These are phyloP conservation scores for Amphipoea oculea DNA, from an alignment of 2,888 invertebrate species.

Conservation along the genomic window DNA sequence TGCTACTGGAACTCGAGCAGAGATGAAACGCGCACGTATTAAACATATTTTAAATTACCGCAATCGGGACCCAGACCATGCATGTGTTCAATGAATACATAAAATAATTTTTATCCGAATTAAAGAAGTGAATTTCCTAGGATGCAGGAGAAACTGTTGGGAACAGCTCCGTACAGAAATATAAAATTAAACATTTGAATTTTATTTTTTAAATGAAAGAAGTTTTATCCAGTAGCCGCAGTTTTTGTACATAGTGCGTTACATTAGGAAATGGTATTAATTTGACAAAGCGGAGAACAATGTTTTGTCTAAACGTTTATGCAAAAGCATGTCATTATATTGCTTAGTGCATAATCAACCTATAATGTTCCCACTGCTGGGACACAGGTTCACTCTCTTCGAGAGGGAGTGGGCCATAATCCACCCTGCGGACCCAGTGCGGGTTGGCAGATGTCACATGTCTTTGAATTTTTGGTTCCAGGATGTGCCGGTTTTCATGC, in stretches of 20 bases:
- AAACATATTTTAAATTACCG: too few relatives aligned
- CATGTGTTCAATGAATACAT: background rate
- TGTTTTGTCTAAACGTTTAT: slow-evolving; percentile 26
- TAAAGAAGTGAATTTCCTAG: background rate
- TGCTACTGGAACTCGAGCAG: too few relatives aligned
- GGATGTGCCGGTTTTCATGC: too few relatives aligned
- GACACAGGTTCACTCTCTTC: background rate
- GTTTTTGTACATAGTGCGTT: slow-evolving; percentile 19
- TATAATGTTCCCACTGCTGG: background rate
- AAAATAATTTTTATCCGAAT: background rate
- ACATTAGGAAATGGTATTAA: slow-evolving; percentile 10
- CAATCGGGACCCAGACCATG: too few relatives aligned
- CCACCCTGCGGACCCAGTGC: background rate
- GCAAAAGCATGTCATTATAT: slow-evolving; percentile 1
- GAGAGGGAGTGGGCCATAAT: background rate
- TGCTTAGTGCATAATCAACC: background rate
- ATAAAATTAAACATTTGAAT: background rate
- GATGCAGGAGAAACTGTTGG: background rate
- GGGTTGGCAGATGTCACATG: too few relatives aligned
- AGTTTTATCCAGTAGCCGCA: background rate
- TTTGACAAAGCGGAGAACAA: slow-evolving; percentile 11
- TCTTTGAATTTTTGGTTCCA: too few relatives aligned
- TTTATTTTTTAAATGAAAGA: background rate
- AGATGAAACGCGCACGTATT: too few relatives aligned
- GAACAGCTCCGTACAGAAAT: background rate